These are phyloP conservation scores for Drosophila sordidapex DNA, from an alignment of 2,888 invertebrate species.

Conservation along the genomic window DNA sequence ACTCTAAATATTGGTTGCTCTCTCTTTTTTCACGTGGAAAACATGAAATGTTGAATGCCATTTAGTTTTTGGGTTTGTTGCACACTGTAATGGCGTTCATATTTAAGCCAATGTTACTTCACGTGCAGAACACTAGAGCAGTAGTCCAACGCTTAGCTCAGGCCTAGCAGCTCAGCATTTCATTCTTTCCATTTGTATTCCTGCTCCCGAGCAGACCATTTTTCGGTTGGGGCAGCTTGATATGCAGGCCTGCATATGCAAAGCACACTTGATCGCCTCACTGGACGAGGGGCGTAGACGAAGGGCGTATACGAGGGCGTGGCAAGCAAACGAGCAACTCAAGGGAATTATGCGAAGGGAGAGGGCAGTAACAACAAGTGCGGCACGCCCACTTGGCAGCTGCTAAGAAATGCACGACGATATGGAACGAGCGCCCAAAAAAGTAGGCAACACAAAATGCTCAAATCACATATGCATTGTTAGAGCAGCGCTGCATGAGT, in stretches of 20 bases:
- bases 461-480: slow-evolving; percentile 5
- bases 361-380: slow-evolving; percentile 4
- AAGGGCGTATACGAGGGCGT: slow-evolving; percentile 11
- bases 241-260: slow-evolving; percentile 23
- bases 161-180: slow-evolving; percentile 3
- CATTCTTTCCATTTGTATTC: background rate
- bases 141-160: background rate
- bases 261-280: slow-evolving; percentile 26
- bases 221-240: background rate
- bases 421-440: slow-evolving; percentile 27
- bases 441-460: slow-evolving; percentile 46
- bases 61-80: background rate
- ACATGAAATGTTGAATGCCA: background rate
- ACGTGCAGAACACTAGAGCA: background rate
- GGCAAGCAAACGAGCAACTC: slow-evolving; percentile 12
- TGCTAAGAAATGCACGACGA: slow-evolving; percentile 33
- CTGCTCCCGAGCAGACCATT: background rate
- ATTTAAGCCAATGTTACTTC: background rate
- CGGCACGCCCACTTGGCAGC: slow-evolving; percentile 25
- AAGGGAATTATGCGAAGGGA: background rate
- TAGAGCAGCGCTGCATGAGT: background rate
- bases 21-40: background rate
- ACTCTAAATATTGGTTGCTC: too few species aligned
- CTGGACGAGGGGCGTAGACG: slow-evolving; percentile 2
- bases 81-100: background rate